phyloP scores from a whole-genome alignment of 2,888 invertebrate species.

The Galeruca laticollis region DNA sequence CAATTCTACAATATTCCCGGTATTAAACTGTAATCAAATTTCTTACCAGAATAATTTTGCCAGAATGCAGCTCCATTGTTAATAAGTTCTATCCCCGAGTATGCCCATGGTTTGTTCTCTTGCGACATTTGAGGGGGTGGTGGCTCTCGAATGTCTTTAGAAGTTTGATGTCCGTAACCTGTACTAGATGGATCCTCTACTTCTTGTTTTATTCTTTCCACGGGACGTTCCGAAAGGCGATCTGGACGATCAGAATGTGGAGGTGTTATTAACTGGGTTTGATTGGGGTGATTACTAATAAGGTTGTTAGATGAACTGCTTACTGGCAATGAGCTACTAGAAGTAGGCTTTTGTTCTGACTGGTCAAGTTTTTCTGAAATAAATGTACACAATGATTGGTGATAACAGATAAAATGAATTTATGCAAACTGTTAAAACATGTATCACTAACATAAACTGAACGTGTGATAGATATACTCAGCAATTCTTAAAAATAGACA shows the following conservation, averaged over 20 bases:
- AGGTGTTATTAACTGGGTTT: not conserved
- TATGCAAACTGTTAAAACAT: too few relatives aligned
- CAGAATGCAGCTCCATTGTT: slow-evolving; percentile 88
- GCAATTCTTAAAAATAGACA: too few relatives aligned
- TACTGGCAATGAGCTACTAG: slow-evolving; percentile 54
- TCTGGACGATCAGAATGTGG: slow-evolving; percentile 14
- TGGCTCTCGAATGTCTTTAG: slow-evolving; percentile 52
- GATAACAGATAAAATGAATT: slow-evolving; percentile 3
- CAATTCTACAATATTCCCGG: too few relatives aligned
- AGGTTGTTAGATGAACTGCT: slow-evolving; percentile 38
- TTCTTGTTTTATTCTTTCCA: slow-evolving; percentile 57
- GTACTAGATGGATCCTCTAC: slow-evolving; percentile 55
- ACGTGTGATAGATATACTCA: too few relatives aligned
- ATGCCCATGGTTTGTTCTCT: slow-evolving; percentile 75
- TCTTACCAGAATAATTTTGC: slow-evolving; percentile 91
- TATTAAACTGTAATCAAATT: slow-evolving; percentile 15
- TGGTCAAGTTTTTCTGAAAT: slow-evolving; percentile 59
- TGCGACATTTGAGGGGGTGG: slow-evolving; percentile 67
- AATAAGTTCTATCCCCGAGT: slow-evolving; percentile 83
- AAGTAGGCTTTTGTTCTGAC: slow-evolving; percentile 53
- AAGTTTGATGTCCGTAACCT: slow-evolving; percentile 49
- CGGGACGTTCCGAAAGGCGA: slow-evolving; percentile 40
- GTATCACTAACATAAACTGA: too few relatives aligned
- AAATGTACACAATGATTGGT: too few relatives aligned
- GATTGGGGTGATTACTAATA: slow-evolving; percentile 5